Evolutionary conservation across 2,113 vertebrate genomes (phyloP).

Genomic region (Triplophysa rosa): DNA sequence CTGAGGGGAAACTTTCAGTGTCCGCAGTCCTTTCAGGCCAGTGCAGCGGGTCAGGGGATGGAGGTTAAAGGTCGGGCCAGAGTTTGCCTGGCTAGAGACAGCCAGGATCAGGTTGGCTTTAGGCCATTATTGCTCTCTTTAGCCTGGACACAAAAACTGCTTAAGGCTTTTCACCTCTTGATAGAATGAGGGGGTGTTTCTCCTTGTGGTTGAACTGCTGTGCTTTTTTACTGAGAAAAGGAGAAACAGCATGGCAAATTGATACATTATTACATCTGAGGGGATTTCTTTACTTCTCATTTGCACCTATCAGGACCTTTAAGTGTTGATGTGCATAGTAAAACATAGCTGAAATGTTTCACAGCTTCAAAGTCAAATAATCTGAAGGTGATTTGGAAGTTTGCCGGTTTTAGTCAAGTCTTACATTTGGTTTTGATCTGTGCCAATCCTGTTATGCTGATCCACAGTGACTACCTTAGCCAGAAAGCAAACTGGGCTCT

Average conservation of each 20-base stretch:
- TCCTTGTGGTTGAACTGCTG: slow-evolving; percentile 55
- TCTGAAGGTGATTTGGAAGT: slow-evolving; percentile 63
- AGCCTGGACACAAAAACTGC: slow-evolving; percentile 74
- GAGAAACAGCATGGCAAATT: slow-evolving; percentile 64
- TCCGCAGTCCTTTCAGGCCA: slow-evolving; percentile 73
- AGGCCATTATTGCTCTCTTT: slow-evolving; percentile 86
- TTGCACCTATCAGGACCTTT: slow-evolving; percentile 7
- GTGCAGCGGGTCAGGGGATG: slow-evolving; percentile 85
- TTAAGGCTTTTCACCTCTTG: slow-evolving; percentile 61
- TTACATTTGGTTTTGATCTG: slow-evolving; percentile 62
- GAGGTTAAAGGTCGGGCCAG: slow-evolving; percentile 81
- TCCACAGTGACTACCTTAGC: slow-evolving; percentile 71
- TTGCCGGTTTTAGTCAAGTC: slow-evolving; percentile 52
- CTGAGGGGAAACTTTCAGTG: slow-evolving; percentile 61
- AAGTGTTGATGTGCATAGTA: neutral
- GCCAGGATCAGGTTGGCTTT: slow-evolving; percentile 85
- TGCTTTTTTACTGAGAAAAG: slow-evolving; percentile 20
- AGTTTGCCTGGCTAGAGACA: slow-evolving; percentile 81
- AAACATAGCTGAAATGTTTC: slow-evolving; percentile 45
- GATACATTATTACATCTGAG: slow-evolving; percentile 69
- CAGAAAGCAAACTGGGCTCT: slow-evolving; percentile 64
- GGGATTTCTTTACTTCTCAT: slow-evolving; percentile 51
- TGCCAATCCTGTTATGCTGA: slow-evolving; percentile 67
- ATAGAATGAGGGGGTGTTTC: slow-evolving; percentile 51
- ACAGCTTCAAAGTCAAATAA: slow-evolving; percentile 55